These are phyloP conservation scores for Reticulitermes lucifugus DNA, from an alignment of 2,888 invertebrate genomes.

Conservation along the genomic window DNA sequence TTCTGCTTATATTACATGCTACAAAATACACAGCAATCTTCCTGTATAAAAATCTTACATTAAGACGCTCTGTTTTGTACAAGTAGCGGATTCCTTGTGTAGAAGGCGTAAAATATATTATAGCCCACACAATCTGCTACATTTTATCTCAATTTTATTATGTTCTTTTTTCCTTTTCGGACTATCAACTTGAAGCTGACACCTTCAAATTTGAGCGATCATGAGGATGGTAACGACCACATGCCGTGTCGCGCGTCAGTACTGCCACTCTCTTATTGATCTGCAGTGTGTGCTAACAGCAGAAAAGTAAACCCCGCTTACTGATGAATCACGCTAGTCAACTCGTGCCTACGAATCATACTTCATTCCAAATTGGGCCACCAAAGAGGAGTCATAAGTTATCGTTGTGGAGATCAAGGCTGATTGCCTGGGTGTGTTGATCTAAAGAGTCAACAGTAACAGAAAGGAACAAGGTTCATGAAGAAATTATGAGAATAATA, in stretches of 20 bases:
- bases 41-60: not conserved
- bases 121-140: not conserved
- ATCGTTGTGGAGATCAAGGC: too few relatives aligned
- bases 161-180: not conserved
- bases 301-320: too few relatives aligned
- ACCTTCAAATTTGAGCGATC: conserved; percentile 14
- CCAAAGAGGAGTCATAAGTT: too few relatives aligned
- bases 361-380: too few relatives aligned
- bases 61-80: not conserved
- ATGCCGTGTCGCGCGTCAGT: not conserved
- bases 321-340: too few relatives aligned
- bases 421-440: too few relatives aligned
- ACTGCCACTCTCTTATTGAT: conserved; percentile 4
- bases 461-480: too few relatives aligned
- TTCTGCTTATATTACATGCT: not conserved
- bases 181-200: not conserved
- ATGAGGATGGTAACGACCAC: not conserved
- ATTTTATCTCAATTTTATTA: not conserved
- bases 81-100: not conserved
- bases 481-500: too few relatives aligned
- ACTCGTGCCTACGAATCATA: too few relatives aligned
- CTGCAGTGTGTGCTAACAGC: too few relatives aligned
- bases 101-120: not conserved
- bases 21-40: not conserved
- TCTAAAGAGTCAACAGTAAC: too few relatives aligned